phyloP scores from a whole-genome alignment of 2,797 vertebrate genomes.

The Hypotaenidia philippensis region DNA sequence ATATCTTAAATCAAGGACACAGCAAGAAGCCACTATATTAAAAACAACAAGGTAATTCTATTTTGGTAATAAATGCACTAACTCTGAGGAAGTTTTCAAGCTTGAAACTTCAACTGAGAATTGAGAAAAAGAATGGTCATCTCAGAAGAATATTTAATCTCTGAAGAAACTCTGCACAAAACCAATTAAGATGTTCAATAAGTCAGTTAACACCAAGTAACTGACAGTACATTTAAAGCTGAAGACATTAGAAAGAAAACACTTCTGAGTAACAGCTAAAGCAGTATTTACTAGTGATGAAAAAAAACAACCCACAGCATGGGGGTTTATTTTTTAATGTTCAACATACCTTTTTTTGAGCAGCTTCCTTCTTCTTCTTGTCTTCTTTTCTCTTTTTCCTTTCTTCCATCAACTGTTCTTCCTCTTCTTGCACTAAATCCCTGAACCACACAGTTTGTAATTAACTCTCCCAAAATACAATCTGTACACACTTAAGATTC shows the following conservation, averaged over 20 bases:
- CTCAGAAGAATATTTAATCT: background rate
- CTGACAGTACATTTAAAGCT: background rate
- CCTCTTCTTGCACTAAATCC: constrained; percentile 91
- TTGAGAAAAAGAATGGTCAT: background rate
- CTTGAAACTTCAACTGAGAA: background rate
- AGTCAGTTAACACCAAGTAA: background rate
- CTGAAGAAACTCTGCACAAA: background rate
- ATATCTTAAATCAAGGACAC: background rate
- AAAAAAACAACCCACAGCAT: background rate
- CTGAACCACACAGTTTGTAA: constrained; percentile 83
- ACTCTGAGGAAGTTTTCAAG: background rate
- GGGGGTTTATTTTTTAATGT: background rate
- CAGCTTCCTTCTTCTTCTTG: constrained; percentile 90
- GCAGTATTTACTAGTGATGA: background rate
- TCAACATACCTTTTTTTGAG: constrained; percentile 89
- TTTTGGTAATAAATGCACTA: background rate
- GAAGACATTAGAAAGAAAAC: background rate
- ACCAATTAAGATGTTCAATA: background rate
- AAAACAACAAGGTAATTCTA: background rate
- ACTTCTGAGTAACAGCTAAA: background rate
- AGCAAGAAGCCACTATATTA: background rate
- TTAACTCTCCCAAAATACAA: constrained; percentile 81
- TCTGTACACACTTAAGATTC: constrained; percentile 73
- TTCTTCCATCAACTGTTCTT: constrained; percentile 97
- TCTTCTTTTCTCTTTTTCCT: constrained; percentile 92